phyloP scores from a whole-genome alignment of 2,888 invertebrate species.

The Amblyjoppa proteus region DNA sequence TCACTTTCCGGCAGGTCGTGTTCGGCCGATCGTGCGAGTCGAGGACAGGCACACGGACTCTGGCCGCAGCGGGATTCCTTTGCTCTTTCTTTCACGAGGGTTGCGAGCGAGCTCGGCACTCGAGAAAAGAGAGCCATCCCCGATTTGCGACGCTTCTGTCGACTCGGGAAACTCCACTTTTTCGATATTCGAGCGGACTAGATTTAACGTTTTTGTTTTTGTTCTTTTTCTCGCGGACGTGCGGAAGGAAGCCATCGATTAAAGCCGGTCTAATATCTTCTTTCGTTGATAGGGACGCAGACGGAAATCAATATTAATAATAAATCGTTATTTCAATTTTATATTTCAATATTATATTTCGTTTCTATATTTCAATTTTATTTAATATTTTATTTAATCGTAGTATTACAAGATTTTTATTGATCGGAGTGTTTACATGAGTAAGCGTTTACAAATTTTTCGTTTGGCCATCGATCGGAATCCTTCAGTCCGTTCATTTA shows the following conservation, averaged over 20 bases:
- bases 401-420: too few relatives aligned
- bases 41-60: conserved; percentile 5
- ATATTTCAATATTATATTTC: too few relatives aligned
- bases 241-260: neutral
- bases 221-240: neutral
- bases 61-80: conserved; percentile 18
- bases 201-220: neutral
- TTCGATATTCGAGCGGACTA: neutral
- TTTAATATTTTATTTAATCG: too few relatives aligned
- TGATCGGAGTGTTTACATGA: too few relatives aligned
- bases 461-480: too few relatives aligned
- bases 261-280: too few relatives aligned
- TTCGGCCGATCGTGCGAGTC: neutral
- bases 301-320: neutral
- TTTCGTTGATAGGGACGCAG: neutral
- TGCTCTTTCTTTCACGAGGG: neutral
- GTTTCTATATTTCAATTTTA: too few relatives aligned
- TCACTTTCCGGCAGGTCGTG: conserved; percentile 6
- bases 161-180: neutral
- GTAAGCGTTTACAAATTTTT: too few relatives aligned
- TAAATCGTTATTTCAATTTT: too few relatives aligned
- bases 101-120: neutral
- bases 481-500: too few relatives aligned
- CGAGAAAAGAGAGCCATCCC: conserved; percentile 8
- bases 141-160: neutral